Base-by-base conservation (phyloP, 2,113 vertebrate species). In the Mirounga angustirostris region DNA sequence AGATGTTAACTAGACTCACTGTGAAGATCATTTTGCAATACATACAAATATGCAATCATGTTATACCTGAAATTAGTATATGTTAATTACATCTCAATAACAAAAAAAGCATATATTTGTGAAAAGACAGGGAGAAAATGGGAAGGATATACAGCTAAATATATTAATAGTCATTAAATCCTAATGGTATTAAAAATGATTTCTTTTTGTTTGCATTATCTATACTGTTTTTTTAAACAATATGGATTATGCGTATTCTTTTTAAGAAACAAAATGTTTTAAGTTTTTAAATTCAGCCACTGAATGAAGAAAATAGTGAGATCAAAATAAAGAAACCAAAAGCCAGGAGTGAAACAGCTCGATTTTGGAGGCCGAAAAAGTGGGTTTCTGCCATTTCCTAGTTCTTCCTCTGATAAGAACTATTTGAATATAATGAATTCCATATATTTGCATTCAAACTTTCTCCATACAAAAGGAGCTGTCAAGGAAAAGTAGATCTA, bases 401-500 rank as follows among this genome's bases (percentile, higher is more conserved):
- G 24, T 33, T 71, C 88, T 78, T 83, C 54, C 28, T 91, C 54
- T 84, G 52, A 46, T 8, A 50, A 40, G 40, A 83, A 69, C n/a
- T 84, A 88, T 43, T 79, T 46, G 63, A 36, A 96, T 79, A 94
- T 46, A 28, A 65, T 73, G 2, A 63, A 65, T 13, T 63, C 67
- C 33, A 65, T 30, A 13, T 16, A 92, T 59, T 14, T 26, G 11
- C 59, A 76, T 36, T 89, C 88, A 83, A 82, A 76, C 22, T 52
- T n/a, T 67, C 30, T 65, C n/a, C 18, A 82, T 8, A 94, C n/a
- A 85, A 84, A 94, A 92, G 7, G 8, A 94, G 61, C 30, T 96
- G 67, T 54, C 76, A 92, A 78, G 58, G 69, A 94, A 80, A 93
- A 46, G 19, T 30, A 58, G 58, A 15, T 59, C 59, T 61, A 56